A percentile compares a stretch with the other conserved stretches of the same genome.
These are phyloP conservation scores for Microcebus ravelobensis DNA, from an alignment of 2,113 vertebrate species.

Conservation along the genomic window DNA sequence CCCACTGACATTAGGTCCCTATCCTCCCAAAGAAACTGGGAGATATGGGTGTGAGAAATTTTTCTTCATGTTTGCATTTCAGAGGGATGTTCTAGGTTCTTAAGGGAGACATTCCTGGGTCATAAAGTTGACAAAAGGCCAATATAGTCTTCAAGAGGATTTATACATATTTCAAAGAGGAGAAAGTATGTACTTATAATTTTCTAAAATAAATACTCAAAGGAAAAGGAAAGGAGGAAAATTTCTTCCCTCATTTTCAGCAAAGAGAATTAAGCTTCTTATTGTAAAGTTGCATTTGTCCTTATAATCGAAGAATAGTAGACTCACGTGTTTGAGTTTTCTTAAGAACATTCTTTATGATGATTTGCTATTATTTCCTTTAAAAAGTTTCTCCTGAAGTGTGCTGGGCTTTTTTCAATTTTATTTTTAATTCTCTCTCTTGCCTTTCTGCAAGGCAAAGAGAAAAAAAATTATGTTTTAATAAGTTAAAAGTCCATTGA, in stretches of 20 bases:
- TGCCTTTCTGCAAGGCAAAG: slow-evolving; percentile 44
- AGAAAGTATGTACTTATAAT: not conserved
- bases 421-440: not conserved
- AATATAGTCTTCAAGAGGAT: not conserved
- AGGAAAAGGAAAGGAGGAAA: not conserved
- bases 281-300: not conserved
- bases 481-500: slow-evolving; percentile 75
- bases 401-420: not conserved
- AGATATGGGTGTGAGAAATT: not conserved
- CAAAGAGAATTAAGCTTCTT: not conserved
- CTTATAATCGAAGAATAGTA: not conserved
- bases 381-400: not conserved
- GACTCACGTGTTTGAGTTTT: not conserved
- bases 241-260: not conserved
- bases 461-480: slow-evolving; percentile 61
- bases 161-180: not conserved
- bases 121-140: not conserved
- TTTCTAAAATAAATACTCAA: not conserved
- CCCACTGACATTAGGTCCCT: not conserved
- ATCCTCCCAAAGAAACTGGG: not conserved
- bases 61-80: not conserved
- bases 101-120: not conserved
- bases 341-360: not conserved
- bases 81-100: not conserved
- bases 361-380: not conserved